Conservation (phyloP, 2,797 vertebrate genomes). For the Alectoris magna region DNA sequence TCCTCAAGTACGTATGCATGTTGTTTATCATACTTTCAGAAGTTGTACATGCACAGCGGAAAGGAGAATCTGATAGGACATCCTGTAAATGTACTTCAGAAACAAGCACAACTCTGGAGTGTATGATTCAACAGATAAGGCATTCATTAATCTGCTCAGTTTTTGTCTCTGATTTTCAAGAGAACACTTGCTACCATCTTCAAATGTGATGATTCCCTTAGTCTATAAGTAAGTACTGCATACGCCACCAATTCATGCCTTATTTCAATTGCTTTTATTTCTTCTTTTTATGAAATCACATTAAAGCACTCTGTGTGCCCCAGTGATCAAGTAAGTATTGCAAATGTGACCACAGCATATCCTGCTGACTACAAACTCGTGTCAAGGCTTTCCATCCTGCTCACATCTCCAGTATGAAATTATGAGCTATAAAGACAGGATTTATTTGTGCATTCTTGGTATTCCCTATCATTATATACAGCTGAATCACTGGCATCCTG, state of each 20-base stretch:
- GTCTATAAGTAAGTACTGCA: conserved; percentile 18
- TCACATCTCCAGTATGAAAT: conserved; percentile 51
- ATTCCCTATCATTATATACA: conserved; percentile 70
- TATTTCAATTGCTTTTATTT: conserved; percentile 36
- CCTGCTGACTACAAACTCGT: conserved; percentile 16
- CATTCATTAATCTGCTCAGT: neutral
- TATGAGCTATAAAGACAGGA: conserved; percentile 44
- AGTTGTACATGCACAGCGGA: neutral
- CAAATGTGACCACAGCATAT: neutral
- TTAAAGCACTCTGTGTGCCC: neutral
- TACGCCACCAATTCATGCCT: neutral
- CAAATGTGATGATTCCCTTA: conserved; percentile 15
- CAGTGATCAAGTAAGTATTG: neutral
- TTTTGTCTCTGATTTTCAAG: conserved; percentile 24
- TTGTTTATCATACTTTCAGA: neutral
- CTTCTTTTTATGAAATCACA: neutral
- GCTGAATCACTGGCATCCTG: conserved; percentile 64
- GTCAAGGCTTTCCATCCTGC: conserved; percentile 38
- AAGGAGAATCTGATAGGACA: neutral
- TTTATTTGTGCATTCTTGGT: conserved; percentile 68
- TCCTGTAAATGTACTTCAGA: neutral
- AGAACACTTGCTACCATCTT: neutral
- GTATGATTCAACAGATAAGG: neutral
- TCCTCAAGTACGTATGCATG: neutral
- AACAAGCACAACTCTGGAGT: neutral